A percentile compares a stretch with the other conserved stretches of the same genome.
Conservation (phyloP, 2,888 invertebrate species). For the Platycnemis pennipes region DNA sequence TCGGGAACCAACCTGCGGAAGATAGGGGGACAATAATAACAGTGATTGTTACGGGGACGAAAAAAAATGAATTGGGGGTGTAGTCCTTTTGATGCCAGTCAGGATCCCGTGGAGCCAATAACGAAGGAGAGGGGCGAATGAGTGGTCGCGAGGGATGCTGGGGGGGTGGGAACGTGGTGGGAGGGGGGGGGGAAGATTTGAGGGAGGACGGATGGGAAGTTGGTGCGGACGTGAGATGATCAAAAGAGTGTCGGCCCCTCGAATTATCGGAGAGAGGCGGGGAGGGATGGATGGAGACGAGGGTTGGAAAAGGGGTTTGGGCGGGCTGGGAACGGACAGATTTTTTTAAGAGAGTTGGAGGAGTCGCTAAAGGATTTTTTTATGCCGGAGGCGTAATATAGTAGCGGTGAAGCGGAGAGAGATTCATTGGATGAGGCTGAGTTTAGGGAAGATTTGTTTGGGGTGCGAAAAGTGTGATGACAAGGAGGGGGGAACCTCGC, state of each 20-base stretch:
- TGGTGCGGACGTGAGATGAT: background rate
- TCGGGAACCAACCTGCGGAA: background rate
- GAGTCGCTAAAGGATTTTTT: background rate
- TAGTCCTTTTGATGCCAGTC: background rate
- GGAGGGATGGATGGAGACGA: background rate
- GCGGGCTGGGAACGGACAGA: background rate
- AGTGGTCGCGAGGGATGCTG: background rate
- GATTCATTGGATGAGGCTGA: background rate
- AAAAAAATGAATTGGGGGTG: background rate
- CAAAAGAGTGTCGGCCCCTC: slow-evolving; percentile 16
- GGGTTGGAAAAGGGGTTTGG: background rate
- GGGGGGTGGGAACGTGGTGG: background rate
- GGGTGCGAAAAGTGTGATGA: background rate
- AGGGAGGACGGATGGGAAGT: no score
- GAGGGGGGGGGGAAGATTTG: background rate
- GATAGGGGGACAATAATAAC: background rate
- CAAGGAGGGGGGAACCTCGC: background rate
- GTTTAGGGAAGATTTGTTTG: background rate
- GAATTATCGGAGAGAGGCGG: background rate
- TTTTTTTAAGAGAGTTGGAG: background rate
- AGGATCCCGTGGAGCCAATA: background rate
- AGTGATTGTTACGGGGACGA: background rate
- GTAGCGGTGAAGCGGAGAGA: background rate
- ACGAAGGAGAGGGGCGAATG: background rate
- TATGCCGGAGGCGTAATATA: background rate